phyloP scores from a whole-genome alignment of 2,113 vertebrate genomes.

The Peromyscus leucopus region DNA sequence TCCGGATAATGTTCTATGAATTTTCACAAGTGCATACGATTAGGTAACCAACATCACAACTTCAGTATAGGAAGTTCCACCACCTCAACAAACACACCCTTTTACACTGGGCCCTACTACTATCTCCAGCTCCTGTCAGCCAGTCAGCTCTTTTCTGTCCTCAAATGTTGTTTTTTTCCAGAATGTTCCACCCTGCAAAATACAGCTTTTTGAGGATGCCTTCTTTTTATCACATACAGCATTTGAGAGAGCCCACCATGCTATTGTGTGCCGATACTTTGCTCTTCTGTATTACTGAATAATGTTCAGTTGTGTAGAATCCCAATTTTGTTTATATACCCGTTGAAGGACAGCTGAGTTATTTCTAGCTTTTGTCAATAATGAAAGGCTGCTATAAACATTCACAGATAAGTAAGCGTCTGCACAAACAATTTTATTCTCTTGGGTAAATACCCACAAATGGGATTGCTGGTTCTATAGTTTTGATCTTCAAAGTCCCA shows the following conservation, averaged over 20 bases:
- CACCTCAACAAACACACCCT: not conserved
- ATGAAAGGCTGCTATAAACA: not conserved
- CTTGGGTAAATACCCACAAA: conserved; percentile 25
- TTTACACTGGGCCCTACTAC: not conserved
- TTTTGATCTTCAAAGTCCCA: not conserved
- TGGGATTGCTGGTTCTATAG: not conserved
- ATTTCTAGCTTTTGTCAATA: conserved; percentile 43
- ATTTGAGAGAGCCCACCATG: not conserved
- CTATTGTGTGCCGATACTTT: not conserved
- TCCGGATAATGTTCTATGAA: conserved; percentile 1
- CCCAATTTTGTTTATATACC: conserved; percentile 18
- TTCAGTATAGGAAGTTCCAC: not conserved
- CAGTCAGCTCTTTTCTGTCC: not conserved
- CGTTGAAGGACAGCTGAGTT: not conserved
- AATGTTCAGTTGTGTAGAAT: not conserved
- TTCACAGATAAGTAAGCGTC: not conserved
- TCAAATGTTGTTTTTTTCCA: not conserved
- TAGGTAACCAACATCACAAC: not conserved
- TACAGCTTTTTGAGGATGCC: not conserved
- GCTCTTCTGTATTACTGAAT: not conserved
- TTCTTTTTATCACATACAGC: not conserved
- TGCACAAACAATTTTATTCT: conserved; percentile 42
- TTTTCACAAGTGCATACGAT: not conserved
- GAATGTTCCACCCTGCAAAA: not conserved
- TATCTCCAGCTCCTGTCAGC: not conserved